Percentiles rank a stretch among this genome's conserved stretches.
Conservation (phyloP, 2,797 vertebrate genomes). For the Phoeniculus purpureus region DNA sequence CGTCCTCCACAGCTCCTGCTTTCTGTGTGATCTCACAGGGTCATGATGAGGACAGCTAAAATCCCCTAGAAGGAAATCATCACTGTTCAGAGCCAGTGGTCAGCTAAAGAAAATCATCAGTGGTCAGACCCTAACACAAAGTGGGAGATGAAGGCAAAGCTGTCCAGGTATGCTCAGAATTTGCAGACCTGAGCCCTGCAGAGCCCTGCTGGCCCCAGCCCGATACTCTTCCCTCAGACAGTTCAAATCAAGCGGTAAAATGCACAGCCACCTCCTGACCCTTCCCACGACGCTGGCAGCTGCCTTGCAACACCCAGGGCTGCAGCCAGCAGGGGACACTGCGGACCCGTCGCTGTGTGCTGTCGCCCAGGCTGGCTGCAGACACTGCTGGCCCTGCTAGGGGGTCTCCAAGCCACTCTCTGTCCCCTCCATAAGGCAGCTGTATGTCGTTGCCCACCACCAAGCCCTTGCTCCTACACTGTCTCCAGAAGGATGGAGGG, state of each 20-base stretch:
- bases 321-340: slow-evolving; percentile 49
- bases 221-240: not conserved
- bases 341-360: not conserved
- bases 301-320: not conserved
- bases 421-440: not conserved
- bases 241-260: not conserved
- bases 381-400: not conserved
- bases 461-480: not conserved
- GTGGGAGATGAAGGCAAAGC: not conserved
- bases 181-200: not conserved
- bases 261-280: too few relatives aligned
- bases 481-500: too few relatives aligned
- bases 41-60: not conserved
- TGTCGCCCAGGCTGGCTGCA: not conserved
- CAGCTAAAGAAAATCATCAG: not conserved
- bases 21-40: not conserved
- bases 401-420: not conserved
- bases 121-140: not conserved
- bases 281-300: accelerated
- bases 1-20: not conserved
- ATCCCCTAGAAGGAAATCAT: not conserved
- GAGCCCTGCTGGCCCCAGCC: not conserved
- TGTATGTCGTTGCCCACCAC: not conserved
- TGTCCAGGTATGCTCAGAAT: not conserved
- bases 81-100: too few relatives aligned